Evolutionary conservation across 2,888 invertebrate genomes (phyloP), one percentile per base, ranked within the genome.

Genomic region (Meiosimyza platycephala): DNA sequence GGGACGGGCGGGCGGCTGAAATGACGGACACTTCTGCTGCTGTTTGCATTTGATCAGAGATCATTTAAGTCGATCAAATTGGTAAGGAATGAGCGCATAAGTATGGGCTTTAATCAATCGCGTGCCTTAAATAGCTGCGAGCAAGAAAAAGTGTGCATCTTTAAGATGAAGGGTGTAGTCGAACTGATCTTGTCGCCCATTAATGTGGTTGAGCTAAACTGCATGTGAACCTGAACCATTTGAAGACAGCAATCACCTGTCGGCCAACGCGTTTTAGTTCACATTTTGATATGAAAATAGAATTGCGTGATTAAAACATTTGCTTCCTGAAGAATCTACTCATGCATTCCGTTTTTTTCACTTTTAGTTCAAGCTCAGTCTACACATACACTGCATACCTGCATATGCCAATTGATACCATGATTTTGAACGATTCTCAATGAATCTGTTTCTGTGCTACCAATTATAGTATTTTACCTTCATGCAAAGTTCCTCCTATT

Each of bases 71-170:
- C 59, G 59, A 59, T 69, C 68, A 69, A 69, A 69, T 69, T 69
- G 68, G 50, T 59, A 50, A 9, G 68, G 65, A 75, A 75, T 75
- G 71, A 71, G 48, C 67, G 75, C 66, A 55, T 71, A 72, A 75
- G 67, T 69, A 72, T 71, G 71, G 71, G 66, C 73, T 75, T 75
- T 73, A 75, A 72, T 71, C 72, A 73, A 73, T 73, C 75, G 75
- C 75, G 75, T 75, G 75, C 65, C 71, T 63, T 48, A 65, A 73
- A 69, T 72, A 72, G 72, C 75, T 69, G 68, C 69, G 48, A 40
- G 40, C 40, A 9, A 60, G 54, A 60, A 59, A 66, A 47, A 48
- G 16, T 59, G 50, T 51, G 68, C 59, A 69, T 59, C 57, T 51
- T 59, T 60, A 69, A 50, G 59, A 69, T 48, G 59, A 22, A 28